Conservation (phyloP, 2,113 vertebrate genomes). For the Chitala chitala region DNA sequence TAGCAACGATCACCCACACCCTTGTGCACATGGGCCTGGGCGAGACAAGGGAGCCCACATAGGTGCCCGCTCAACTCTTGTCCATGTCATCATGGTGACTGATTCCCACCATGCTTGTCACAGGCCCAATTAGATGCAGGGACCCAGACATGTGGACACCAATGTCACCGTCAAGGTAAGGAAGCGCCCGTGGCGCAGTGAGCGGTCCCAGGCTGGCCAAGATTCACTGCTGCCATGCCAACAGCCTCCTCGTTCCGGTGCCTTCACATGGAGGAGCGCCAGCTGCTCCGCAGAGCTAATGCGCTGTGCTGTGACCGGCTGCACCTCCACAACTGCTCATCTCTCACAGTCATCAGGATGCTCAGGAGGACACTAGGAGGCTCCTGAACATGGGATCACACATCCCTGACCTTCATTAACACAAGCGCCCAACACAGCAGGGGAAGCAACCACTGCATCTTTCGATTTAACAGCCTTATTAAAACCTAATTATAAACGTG, state of each 20-base stretch:
- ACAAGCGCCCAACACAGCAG: slow-evolving; percentile 27
- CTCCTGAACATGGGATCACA: not conserved
- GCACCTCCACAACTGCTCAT: not conserved
- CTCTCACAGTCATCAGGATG: not conserved
- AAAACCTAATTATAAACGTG: slow-evolving; percentile 35
- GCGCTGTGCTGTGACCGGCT: slow-evolving; percentile 33
- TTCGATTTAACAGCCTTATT: slow-evolving; percentile 25
- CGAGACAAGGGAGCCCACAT: not conserved
- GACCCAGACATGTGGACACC: not conserved
- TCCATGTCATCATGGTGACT: not conserved
- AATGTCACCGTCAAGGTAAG: slow-evolving; percentile 17
- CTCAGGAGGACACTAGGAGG: slow-evolving; percentile 8
- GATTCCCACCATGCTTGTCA: not conserved
- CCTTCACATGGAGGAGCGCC: no score
- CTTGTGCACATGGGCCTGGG: not conserved
- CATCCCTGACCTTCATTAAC: slow-evolving; percentile 27
- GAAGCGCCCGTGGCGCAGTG: slow-evolving; percentile 20
- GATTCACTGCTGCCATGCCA: no score
- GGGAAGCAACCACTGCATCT: not conserved
- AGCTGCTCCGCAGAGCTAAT: slow-evolving; percentile 25
- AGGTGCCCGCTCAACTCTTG: not conserved
- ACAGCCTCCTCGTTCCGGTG: no score
- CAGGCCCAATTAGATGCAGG: slow-evolving; percentile 5
- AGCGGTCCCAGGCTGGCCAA: no score
- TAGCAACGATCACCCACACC: not conserved